Percentiles rank a stretch among this genome's conserved stretches.
phyloP scores from a whole-genome alignment of 2,113 vertebrate genomes.

The Phodopus roborovskii region DNA sequence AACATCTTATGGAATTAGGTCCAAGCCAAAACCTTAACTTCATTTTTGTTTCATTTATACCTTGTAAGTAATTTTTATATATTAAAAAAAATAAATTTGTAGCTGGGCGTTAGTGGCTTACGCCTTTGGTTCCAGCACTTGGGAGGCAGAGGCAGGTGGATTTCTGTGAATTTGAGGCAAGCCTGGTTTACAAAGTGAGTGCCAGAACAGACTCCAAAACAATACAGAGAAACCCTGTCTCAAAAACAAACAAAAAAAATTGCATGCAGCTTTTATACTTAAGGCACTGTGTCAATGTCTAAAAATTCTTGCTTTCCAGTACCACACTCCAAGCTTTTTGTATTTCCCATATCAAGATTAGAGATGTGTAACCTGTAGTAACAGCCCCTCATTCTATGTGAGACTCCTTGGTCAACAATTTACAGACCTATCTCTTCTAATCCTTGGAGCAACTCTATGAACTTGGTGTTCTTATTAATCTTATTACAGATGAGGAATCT shows the following conservation, averaged over 20 bases:
- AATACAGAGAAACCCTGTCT: no score
- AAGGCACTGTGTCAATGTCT: not conserved
- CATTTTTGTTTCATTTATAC: not conserved
- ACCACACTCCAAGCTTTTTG: not conserved
- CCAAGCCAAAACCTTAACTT: not conserved
- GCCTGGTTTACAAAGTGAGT: no score
- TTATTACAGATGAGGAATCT: conserved; percentile 24
- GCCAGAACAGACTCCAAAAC: no score
- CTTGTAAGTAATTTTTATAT: not conserved
- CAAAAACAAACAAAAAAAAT: not conserved
- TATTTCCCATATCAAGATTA: not conserved
- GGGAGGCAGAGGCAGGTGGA: no score
- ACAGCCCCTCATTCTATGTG: not conserved
- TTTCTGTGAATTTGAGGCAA: no score
- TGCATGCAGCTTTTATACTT: not conserved
- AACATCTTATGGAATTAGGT: not conserved
- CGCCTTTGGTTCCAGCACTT: no score
- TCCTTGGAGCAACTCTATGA: not conserved
- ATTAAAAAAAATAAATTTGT: not conserved
- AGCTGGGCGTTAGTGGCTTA: no score
- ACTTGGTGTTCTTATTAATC: not conserved
- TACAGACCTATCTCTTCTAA: conserved; percentile 25
- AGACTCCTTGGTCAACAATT: not conserved
- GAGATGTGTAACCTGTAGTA: not conserved
- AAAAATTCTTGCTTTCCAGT: not conserved